Conservation (phyloP, 2,113 vertebrate species). For the Bujurquina vittata region DNA sequence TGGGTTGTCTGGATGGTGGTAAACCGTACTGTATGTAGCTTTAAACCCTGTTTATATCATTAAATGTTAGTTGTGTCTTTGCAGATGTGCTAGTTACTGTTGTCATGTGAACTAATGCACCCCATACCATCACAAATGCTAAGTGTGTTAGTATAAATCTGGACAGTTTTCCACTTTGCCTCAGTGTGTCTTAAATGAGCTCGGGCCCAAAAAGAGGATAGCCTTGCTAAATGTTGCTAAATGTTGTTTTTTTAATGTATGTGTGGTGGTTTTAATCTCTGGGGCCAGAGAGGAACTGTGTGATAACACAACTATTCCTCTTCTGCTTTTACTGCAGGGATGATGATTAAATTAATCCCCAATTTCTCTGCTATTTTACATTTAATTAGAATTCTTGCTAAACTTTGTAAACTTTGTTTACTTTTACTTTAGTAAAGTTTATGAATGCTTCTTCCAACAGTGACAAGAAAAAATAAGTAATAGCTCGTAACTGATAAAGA, state of each 20-base stretch:
- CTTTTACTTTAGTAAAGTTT: accelerated
- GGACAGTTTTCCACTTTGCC: not conserved
- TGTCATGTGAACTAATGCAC: not conserved
- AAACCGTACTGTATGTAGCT: not conserved
- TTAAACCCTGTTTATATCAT: not conserved
- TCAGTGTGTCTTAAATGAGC: not conserved
- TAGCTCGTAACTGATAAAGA: not conserved
- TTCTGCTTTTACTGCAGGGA: not conserved
- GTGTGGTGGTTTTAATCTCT: not conserved
- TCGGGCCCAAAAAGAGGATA: not conserved
- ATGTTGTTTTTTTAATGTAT: not conserved
- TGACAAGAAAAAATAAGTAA: accelerated
- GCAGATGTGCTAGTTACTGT: not conserved
- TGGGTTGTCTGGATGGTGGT: not conserved
- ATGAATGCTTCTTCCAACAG: not conserved
- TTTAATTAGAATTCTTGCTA: not conserved
- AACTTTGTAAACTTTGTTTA: not conserved
- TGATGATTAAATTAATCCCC: not conserved
- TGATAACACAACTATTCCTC: not conserved
- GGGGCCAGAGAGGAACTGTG: not conserved
- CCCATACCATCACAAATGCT: not conserved
- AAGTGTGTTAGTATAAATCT: not conserved
- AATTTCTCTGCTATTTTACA: not conserved
- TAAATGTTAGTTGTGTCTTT: not conserved
- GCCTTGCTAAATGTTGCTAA: not conserved